A percentile compares a stretch with the other conserved stretches of the same genome.
Evolutionary conservation across 1,140 invertebrate genomes (phyloP).

Genomic region (Eupristina koningsbergeri): DNA sequence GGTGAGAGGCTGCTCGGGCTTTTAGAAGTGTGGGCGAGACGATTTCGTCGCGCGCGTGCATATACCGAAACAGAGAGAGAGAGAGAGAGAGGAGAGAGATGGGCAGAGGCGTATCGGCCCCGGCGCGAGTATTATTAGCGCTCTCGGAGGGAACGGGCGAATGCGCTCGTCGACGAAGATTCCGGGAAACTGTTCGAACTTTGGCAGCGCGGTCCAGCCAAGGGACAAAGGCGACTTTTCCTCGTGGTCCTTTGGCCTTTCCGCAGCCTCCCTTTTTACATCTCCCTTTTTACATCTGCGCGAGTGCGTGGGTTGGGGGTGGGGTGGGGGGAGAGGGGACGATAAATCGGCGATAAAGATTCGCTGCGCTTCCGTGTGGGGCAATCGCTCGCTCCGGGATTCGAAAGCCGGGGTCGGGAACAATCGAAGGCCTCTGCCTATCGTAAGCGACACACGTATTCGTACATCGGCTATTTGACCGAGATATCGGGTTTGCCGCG

Average conservation of each 20-base stretch:
- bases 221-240: neutral
- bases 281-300: no score
- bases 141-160: neutral
- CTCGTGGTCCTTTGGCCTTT: neutral
- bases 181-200: slow-evolving; percentile 39
- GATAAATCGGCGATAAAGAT: neutral
- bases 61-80: no score
- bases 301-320: neutral
- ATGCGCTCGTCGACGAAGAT: slow-evolving; percentile 2
- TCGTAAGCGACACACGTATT: no score
- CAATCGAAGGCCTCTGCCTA: no score
- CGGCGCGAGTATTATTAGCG: slow-evolving; percentile 45
- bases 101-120: neutral
- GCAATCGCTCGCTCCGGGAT: neutral
- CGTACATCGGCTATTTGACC: neutral
- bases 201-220: slow-evolving; percentile 2
- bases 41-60: slow-evolving; percentile 12
- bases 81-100: no score
- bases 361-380: neutral
- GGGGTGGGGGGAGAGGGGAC: neutral
- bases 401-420: no score
- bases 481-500: neutral
- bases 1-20: slow-evolving; percentile 43
- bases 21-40: neutral
- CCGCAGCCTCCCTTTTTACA: neutral